Base-by-base conservation (phyloP, 2,888 invertebrate genomes). In the Timandra comae region DNA sequence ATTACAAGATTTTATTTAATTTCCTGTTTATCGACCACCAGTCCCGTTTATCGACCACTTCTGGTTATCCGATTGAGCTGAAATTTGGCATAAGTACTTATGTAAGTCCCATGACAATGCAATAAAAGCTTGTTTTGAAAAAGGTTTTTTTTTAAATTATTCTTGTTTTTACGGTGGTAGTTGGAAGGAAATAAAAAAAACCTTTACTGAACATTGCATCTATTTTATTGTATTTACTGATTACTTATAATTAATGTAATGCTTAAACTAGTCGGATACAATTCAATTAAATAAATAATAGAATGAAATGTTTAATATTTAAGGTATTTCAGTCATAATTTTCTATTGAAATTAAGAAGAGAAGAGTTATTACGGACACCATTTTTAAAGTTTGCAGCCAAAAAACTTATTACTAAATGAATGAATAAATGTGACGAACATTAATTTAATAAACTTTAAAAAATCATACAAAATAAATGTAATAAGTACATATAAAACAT, bases 141-240 rank as follows among this genome's bases (percentile, higher is more conserved):
- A n/a, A n/a, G n/a, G n/a, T n/a, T n/a, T n/a, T n/a, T n/a, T n/a
- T n/a, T n/a, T n/a, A n/a, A n/a, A n/a, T n/a, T n/a, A n/a, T n/a
- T n/a, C n/a, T n/a, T n/a, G 20, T 20, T 20, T 20, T 20, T 20
- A 7, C 6, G 7, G 7, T 7, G 5, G 5, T 20, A 7, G 20
- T 20, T 20, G 5, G 20, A 7, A 20, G 20, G 20, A 20, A 20
- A 20, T 20, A 65, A 77, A 73, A 70, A 46, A 81, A 81, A 79
- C 68, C 40, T 49, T 23, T 8, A 43, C 10, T 66, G 77, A 84
- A 82, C 82, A 82, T 79, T 80, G 76, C 43, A 42, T 75, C 80
- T 84, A 82, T 81, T 77, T 77, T 79, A 80, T 76, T 77, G 69
- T 76, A 73, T 71, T 67, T 75, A 74, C 73, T 61, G 76, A 71